These are phyloP conservation scores for Actinopyga echinites DNA, from an alignment of 53 echinoderm and acorn worm species.

Conservation along the genomic window DNA sequence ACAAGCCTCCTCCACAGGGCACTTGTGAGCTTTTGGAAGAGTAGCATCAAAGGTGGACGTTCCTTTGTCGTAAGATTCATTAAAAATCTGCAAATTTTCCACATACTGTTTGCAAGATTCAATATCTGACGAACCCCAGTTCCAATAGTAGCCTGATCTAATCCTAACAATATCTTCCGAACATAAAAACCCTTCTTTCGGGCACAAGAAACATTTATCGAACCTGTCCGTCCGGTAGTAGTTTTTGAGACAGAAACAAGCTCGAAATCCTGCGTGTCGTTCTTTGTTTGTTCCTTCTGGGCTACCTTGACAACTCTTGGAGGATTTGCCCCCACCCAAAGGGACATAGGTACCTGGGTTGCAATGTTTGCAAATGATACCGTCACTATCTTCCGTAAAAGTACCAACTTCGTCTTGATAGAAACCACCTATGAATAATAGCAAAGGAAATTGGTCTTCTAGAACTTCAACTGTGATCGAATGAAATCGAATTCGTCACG, in stretches of 20 bases:
- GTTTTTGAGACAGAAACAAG: not conserved
- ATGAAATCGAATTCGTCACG: no score
- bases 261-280: not conserved
- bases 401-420: not conserved
- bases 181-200: not conserved
- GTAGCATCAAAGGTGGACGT: not conserved
- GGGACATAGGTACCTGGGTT: constrained; percentile 3
- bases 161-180: not conserved
- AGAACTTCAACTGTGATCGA: no score
- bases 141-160: constrained; percentile 23
- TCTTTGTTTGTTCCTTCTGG: constrained; percentile 1
- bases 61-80: not conserved
- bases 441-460: no score
- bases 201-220: constrained; percentile 3
- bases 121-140: constrained; percentile 26
- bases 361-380: not conserved
- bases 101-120: constrained; percentile 11
- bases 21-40: constrained; percentile 1
- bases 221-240: constrained; percentile 8
- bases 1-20: not conserved
- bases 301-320: not conserved
- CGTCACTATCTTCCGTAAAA: not conserved
- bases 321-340: not conserved
- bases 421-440: not conserved
- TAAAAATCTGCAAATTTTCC: not conserved